Evolutionary conservation across 2,888 invertebrate species (phyloP).

Genomic region (Agonopterix subpropinquella): DNA sequence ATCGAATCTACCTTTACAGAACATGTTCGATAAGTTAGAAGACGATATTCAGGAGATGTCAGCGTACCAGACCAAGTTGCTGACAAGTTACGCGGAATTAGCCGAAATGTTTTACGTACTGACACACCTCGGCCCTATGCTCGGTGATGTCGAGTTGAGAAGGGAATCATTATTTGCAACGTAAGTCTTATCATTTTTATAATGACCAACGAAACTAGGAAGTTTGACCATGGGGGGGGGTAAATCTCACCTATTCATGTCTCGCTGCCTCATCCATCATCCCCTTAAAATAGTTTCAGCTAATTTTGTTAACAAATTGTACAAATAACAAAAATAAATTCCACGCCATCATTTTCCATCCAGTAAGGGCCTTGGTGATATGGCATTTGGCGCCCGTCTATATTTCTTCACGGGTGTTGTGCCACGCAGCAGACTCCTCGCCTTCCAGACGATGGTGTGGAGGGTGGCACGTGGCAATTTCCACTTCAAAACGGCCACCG

Average conservation of each 20-base stretch:
- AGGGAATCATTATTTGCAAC: conserved; percentile 21
- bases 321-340: no score
- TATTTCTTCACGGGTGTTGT: conserved; percentile 49
- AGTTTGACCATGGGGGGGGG: no score
- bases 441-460: conserved; percentile 61
- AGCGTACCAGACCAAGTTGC: conserved; percentile 31
- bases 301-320: no score
- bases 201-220: no score
- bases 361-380: background rate
- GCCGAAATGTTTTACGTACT: conserved; percentile 51
- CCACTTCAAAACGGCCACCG: conserved; percentile 85
- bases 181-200: conserved; percentile 7
- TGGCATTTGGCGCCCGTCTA: conserved; percentile 31
- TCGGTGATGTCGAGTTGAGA: conserved; percentile 41
- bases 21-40: conserved; percentile 48
- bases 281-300: no score
- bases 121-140: conserved; percentile 39
- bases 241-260: no score
- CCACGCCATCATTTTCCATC: no score
- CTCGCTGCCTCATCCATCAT: no score
- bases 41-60: conserved; percentile 42
- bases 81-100: conserved; percentile 40
- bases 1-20: conserved; percentile 20
- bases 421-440: conserved; percentile 29
- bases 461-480: conserved; percentile 83